phyloP scores from a whole-genome alignment of 2,888 invertebrate species.

The Agrilus biguttatus region DNA sequence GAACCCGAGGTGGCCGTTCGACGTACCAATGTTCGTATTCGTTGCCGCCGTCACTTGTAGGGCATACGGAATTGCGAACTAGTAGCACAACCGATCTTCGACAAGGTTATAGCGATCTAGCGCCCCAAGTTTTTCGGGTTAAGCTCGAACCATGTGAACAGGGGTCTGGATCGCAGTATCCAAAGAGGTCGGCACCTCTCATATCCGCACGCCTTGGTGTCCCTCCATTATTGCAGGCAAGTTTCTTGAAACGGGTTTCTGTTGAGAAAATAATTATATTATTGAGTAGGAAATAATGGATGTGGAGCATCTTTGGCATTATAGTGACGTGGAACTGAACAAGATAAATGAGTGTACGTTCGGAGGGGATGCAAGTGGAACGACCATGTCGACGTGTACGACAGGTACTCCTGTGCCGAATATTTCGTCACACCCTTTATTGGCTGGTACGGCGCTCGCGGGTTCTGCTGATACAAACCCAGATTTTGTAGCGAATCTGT shows the following conservation, averaged over 20 bases:
- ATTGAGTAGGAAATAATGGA: conserved; percentile 76
- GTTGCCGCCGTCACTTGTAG: conserved; percentile 50
- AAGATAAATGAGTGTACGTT: conserved; percentile 38
- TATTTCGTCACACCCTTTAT: conserved; percentile 37
- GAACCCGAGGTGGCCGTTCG: conserved; percentile 88
- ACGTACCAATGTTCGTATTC: conserved; percentile 93
- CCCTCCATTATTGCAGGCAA: conserved; percentile 56
- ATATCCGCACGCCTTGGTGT: conserved; percentile 26
- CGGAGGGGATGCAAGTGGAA: conserved; percentile 22
- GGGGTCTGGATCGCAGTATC: conserved; percentile 26
- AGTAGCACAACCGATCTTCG: conserved; percentile 25
- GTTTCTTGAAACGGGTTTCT: conserved; percentile 6
- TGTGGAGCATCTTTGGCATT: conserved; percentile 91
- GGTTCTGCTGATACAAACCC: conserved; percentile 50
- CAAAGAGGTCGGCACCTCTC: conserved; percentile 11
- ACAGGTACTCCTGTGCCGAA: conserved; percentile 27
- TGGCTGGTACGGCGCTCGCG: conserved; percentile 38
- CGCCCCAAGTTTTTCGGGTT: conserved; percentile 28
- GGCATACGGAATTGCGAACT: conserved; percentile 33
- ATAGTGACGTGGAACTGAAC: conserved; percentile 69
- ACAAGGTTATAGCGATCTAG: conserved; percentile 20
- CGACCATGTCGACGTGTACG: no score
- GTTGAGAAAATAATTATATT: not conserved
- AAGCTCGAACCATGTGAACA: conserved; percentile 32
- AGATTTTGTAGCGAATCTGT: conserved; percentile 77